A percentile compares a stretch with the other conserved stretches of the same genome.
These are phyloP conservation scores for Solea senegalensis DNA, from an alignment of 2,113 vertebrate species.

Conservation along the genomic window DNA sequence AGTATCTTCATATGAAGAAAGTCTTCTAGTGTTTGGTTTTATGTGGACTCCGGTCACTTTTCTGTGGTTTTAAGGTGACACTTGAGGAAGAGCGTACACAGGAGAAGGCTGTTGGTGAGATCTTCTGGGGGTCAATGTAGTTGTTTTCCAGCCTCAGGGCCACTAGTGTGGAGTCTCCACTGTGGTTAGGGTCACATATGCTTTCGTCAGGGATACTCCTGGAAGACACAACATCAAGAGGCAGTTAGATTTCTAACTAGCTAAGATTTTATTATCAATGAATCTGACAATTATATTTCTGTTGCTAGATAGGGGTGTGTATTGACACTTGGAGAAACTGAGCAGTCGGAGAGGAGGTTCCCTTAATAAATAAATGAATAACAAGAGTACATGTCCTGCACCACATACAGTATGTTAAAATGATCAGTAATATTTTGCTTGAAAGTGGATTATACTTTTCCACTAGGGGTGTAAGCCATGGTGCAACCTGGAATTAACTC, in stretches of 20 bases:
- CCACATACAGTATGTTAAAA: no score
- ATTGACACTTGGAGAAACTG: no score
- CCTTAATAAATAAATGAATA: no score
- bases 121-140: slow-evolving; percentile 86
- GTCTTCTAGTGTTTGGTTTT: slow-evolving; percentile 20
- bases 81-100: slow-evolving; percentile 91
- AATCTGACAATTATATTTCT: not conserved
- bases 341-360: no score
- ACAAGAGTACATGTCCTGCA: no score
- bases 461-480: not conserved
- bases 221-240: slow-evolving; percentile 22
- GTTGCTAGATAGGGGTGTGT: no score
- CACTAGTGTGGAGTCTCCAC: slow-evolving; percentile 86
- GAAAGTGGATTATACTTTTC: no score
- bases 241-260: slow-evolving; percentile 2
- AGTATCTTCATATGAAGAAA: not conserved
- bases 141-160: slow-evolving; percentile 93
- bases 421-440: no score
- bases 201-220: slow-evolving; percentile 87
- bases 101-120: slow-evolving; percentile 88
- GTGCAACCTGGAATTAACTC: not conserved
- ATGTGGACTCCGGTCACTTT: slow-evolving; percentile 73
- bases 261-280: not conserved
- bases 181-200: slow-evolving; percentile 83
- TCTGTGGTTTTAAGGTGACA: slow-evolving; percentile 91